Base-by-base conservation (phyloP, 2,888 invertebrate genomes). In the Epinotia nisella region DNA sequence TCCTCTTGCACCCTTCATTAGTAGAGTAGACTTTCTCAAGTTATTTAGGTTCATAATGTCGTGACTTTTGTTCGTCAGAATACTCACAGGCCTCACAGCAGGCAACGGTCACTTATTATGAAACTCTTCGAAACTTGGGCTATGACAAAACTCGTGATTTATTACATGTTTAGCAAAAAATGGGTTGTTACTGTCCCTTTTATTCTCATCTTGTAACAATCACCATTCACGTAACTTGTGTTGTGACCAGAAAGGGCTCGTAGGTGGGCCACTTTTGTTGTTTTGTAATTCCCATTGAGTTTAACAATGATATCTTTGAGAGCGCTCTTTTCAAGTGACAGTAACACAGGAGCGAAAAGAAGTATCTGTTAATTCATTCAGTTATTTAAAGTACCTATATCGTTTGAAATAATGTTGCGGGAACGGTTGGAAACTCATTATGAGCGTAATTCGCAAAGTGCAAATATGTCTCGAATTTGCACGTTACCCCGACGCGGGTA, bases 91-190 rank as follows among this genome's bases (percentile, higher is more conserved):
- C 60, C 49, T 21, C 56, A 60, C 65, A 59, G 45, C 58, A 51
- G 59, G 19, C 65, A 61, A 24, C 70, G 51, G 59, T 59, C 65
- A 61, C 62, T 45, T 71, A 60, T 71, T 60, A 71, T 45, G 60
- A 53, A 53, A 65, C 39, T 59, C 58, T 71, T 59, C 58, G 66
- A 60, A 51, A 65, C 39, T 39, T 59, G 29, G 41, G 29, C 69
- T 51, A 35, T 21, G 51, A 51, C 49, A 24, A 49, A 56, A 45
- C 39, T 24, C 49, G 51, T 73, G 69, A 73, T 73, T 73, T 73
- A 73, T 64, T 61, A 64, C 64, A 41, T 41, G 64, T 69, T 69
- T 49, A 62, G 73, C 64, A 73, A 73, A 73, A 73, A 73, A 64
- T 24, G 49, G 41, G 62, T 69, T 69, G 68, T 69, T 51, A 69